Evolutionary conservation across 2,888 invertebrate genomes (phyloP).

Genomic region (Dryobota labecula): DNA sequence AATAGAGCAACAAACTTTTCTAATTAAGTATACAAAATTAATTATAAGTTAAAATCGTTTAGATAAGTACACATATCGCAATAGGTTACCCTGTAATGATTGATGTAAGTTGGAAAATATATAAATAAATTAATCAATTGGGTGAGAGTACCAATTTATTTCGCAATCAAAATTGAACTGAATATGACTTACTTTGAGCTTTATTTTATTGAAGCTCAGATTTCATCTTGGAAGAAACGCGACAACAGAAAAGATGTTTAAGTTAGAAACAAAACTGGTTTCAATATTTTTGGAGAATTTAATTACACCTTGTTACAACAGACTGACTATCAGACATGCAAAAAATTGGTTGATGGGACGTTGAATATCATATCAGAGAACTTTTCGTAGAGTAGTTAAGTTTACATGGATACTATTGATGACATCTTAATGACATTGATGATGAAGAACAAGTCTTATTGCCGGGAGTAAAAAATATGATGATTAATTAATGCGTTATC

Average conservation of each 20-base stretch:
- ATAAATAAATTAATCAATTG: background rate
- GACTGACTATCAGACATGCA: background rate
- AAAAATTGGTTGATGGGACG: background rate
- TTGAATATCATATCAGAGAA: background rate
- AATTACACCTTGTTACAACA: background rate
- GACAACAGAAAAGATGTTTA: background rate
- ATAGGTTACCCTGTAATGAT: too few species aligned
- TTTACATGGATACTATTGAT: background rate
- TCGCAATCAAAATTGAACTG: constrained; percentile 34
- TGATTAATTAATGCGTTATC: background rate
- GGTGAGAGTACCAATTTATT: constrained; percentile 28
- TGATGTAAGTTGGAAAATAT: too few species aligned
- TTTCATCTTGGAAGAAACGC: constrained; percentile 6
- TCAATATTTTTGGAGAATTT: background rate
- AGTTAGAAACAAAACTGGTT: background rate
- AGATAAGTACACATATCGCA: too few species aligned
- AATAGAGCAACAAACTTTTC: background rate
- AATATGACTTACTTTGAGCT: background rate
- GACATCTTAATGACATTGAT: background rate
- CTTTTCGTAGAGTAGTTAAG: too few species aligned
- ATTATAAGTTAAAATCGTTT: too few species aligned
- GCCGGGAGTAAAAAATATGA: background rate
- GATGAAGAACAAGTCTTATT: background rate
- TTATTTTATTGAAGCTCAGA: background rate
- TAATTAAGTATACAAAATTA: too few species aligned